Base-by-base conservation (phyloP, 1,140 invertebrate genomes). In the Leguminivora glycinivorella region DNA sequence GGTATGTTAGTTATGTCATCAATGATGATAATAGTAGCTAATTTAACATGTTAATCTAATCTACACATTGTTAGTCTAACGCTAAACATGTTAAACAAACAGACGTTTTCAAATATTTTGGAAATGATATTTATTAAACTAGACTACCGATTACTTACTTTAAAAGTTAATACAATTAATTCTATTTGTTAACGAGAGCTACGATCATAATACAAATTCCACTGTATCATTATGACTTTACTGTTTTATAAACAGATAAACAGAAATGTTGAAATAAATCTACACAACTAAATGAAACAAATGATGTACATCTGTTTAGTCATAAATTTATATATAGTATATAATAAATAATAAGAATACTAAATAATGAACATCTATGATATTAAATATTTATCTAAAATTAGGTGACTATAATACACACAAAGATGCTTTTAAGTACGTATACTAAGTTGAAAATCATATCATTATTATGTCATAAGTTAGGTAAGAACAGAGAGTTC, bases 1-100 rank as follows among this genome's bases (percentile, higher is more conserved):
- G 89, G 87, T 82, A 86, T 82, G 84, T 91, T 91, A 91, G 87
- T 89, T 70, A 43, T 43, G 38, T 81, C 84, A 84, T 75, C 81
- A 75, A 71, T 82, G 67, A 78, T 72, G 75, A 82, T 73, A 52
- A 78, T 83, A 72, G 79, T 77, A 76, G 80, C 70, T 76, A 73
- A 76, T 71, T 82, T 78, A 75, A 82, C 80, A 81, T 82, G 87
- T 89, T 91, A 89, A 89, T 86, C 88, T 91, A 91, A 81, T 88
- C 89, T 91, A 91, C 83, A 82, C 81, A 87, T 82, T 87, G 89
- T 91, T 91, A 91, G 89, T 90, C 89, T 91, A 91, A 77, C 76
- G 75, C 89, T 91, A 90, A 89, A 91, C 89, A 91, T 91, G 89
- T 91, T 91, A 91, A 90, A 90, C 88, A 91, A 91, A 91, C 89